Evolutionary conservation across 1,140 invertebrate genomes (phyloP).

Genomic region (Drosophila tropicalis): DNA sequence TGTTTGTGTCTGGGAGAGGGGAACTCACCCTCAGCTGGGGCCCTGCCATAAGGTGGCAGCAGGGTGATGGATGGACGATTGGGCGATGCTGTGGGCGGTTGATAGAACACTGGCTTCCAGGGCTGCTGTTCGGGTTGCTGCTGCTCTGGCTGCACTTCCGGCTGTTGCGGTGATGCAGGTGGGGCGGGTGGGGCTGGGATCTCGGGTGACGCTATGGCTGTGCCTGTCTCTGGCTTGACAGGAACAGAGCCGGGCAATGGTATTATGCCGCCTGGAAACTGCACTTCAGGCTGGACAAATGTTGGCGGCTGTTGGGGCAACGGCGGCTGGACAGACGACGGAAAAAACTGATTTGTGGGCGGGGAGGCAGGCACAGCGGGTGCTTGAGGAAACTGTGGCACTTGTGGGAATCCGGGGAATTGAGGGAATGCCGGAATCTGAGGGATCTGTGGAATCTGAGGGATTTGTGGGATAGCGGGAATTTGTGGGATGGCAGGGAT

Average conservation of each 20-base stretch:
- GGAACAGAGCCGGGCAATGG: slow-evolving; percentile 64
- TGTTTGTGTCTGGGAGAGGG: too few species aligned
- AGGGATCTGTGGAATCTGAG: slow-evolving; percentile 18
- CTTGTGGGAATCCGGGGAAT: slow-evolving; percentile 47
- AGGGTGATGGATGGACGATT: slow-evolving; percentile 69
- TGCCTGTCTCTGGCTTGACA: slow-evolving; percentile 64
- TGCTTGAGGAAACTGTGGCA: slow-evolving; percentile 53
- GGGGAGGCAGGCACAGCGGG: slow-evolving; percentile 38
- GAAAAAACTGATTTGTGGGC: slow-evolving; percentile 64
- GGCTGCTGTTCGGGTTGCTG: slow-evolving; percentile 56
- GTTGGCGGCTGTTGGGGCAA: slow-evolving; percentile 68
- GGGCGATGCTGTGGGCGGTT: slow-evolving; percentile 51
- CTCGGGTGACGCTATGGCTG: slow-evolving; percentile 72
- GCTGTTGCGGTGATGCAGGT: background rate
- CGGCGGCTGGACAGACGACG: slow-evolving; percentile 64
- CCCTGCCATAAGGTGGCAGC: slow-evolving; percentile 70
- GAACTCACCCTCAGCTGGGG: slow-evolving; percentile 67
- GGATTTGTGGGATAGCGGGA: slow-evolving; percentile 33
- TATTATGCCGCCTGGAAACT: slow-evolving; percentile 66
- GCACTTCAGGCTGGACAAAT: slow-evolving; percentile 61
- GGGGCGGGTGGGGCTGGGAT: slow-evolving; percentile 51
- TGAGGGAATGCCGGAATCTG: slow-evolving; percentile 38
- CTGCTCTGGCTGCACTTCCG: slow-evolving; percentile 35
- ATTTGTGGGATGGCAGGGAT: slow-evolving; percentile 37
- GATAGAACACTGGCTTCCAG: slow-evolving; percentile 72